A percentile compares a stretch with the other conserved stretches of the same genome.
These are phyloP conservation scores for Aselliscus stoliczkanus DNA, from an alignment of 2,797 vertebrate species.

Conservation along the genomic window DNA sequence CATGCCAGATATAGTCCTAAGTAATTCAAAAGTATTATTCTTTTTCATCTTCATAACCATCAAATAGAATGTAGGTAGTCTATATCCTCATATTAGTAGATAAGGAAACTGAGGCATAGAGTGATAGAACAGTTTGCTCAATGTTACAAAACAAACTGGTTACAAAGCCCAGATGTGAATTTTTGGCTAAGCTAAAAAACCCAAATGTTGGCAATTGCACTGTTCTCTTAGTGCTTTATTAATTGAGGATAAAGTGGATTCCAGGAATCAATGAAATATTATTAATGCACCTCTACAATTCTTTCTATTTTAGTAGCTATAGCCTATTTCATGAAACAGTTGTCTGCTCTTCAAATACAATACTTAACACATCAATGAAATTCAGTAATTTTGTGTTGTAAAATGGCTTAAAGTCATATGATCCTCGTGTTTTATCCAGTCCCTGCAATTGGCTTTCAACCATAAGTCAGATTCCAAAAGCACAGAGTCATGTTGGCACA, in stretches of 20 bases:
- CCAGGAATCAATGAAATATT: background rate
- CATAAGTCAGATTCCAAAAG: background rate
- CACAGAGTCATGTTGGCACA: background rate
- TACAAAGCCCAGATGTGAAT: background rate
- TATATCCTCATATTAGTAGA: background rate
- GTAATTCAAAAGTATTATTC: background rate
- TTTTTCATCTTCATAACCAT: background rate
- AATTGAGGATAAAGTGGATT: background rate
- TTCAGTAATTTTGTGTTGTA: background rate
- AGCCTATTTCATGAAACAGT: background rate
- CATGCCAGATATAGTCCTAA: background rate
- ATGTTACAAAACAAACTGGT: background rate
- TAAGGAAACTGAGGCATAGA: background rate
- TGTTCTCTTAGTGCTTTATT: background rate
- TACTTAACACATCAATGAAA: background rate
- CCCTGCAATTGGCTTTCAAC: background rate
- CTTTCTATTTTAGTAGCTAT: background rate
- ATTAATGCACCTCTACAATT: background rate
- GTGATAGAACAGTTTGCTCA: background rate
- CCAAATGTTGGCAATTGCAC: background rate
- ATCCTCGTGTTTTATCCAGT: background rate
- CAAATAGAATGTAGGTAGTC: background rate
- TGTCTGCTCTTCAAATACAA: background rate
- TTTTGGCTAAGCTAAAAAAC: background rate
- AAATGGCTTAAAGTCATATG: background rate